phyloP scores from a whole-genome alignment of 2,888 invertebrate genomes.

The Andrena trimmerana region DNA sequence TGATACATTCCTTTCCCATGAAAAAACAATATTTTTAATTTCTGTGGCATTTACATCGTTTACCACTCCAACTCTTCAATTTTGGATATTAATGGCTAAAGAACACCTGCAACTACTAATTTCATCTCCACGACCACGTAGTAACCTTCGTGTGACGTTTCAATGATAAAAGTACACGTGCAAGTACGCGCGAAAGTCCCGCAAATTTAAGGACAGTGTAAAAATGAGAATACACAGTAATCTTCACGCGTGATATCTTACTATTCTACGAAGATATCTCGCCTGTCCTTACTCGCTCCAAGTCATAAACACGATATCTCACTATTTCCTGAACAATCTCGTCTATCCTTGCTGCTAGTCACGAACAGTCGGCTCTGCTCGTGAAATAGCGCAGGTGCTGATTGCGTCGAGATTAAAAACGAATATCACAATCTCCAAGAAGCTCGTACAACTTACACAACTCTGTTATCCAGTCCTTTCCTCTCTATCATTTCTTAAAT shows the following conservation, averaged over 20 bases:
- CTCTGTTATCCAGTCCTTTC: slow-evolving; percentile 7
- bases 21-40: no score
- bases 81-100: no score
- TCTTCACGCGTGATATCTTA: neutral
- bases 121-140: no score
- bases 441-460: slow-evolving; percentile 8
- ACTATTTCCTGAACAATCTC: slow-evolving; percentile 1
- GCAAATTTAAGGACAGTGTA: neutral
- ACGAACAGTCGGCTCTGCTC: neutral
- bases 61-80: no score
- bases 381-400: neutral
- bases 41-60: no score
- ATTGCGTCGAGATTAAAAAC: slow-evolving; percentile 1
- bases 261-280: neutral
- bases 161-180: neutral
- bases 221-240: neutral
- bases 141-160: no score
- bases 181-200: neutral
- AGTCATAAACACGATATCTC: slow-evolving; percentile 7
- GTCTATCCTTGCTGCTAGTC: neutral
- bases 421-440: slow-evolving; percentile 12
- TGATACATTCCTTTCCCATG: no score
- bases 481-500: no score
- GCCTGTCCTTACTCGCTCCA: neutral
- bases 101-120: no score